Evolutionary conservation across 2,888 invertebrate species (phyloP).

Genomic region (Drosophila paranaensis): DNA sequence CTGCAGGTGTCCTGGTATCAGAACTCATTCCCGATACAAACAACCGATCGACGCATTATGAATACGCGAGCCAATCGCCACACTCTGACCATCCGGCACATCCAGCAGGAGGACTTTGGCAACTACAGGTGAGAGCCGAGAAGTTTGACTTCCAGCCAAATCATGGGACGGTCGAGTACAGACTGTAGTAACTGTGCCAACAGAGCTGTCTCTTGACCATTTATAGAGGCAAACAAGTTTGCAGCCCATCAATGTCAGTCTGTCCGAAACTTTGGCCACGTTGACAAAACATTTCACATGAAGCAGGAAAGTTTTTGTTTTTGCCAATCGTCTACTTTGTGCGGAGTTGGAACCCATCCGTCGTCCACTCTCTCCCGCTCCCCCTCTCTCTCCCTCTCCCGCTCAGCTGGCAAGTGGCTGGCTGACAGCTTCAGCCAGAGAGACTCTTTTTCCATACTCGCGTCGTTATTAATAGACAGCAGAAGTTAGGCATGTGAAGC

Average conservation of each 20-base stretch:
- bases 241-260: conserved; percentile 82
- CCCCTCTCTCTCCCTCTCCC: too few relatives aligned
- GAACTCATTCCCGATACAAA: conserved; percentile 88
- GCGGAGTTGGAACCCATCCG: conserved; percentile 23
- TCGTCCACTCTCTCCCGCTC: not conserved
- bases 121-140: conserved; percentile 87
- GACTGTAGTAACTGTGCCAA: conserved; percentile 6
- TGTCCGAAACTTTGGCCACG: conserved; percentile 82
- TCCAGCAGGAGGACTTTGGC: conserved; percentile 89
- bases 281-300: conserved; percentile 77
- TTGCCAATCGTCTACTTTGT: conserved; percentile 27
- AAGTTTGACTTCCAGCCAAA: not conserved
- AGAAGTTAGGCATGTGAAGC: not conserved
- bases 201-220: conserved; percentile 51
- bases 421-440: conserved; percentile 1
- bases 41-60: conserved; percentile 89
- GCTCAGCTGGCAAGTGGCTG: not conserved
- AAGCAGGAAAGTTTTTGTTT: conserved; percentile 64
- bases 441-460: not conserved
- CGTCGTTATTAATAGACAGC: not conserved
- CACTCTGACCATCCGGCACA: conserved; percentile 88
- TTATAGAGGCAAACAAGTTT: conserved; percentile 70
- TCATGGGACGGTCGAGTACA: too few relatives aligned
- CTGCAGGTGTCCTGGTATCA: conserved; percentile 89
- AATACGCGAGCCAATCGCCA: conserved; percentile 89